Evolutionary conservation across 2,113 vertebrate species (phyloP).

Genomic region (Carlito syrichta): DNA sequence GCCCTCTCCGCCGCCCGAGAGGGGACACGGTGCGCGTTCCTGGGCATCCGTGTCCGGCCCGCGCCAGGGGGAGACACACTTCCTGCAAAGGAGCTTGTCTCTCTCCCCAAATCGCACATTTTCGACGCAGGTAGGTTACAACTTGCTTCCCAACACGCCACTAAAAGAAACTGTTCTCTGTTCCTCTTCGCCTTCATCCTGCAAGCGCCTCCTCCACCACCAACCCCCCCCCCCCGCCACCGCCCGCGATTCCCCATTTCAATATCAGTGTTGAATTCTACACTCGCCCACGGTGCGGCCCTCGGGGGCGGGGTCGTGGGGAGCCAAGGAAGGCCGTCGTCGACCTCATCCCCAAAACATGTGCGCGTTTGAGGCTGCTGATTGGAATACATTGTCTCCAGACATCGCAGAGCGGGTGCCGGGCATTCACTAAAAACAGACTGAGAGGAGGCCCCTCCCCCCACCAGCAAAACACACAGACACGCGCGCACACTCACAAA

Average conservation of each 20-base stretch:
- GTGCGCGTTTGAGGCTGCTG: neutral
- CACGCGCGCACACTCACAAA: neutral
- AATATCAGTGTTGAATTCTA: neutral
- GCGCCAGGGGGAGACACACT: neutral
- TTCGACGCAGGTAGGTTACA: neutral
- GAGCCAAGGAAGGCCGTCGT: conserved; percentile 92
- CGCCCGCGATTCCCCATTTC: neutral
- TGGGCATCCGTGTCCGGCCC: neutral
- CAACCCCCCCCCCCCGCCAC: neutral
- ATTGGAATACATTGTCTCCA: conserved; percentile 45
- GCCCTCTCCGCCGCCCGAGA: neutral
- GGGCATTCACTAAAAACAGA: conserved; percentile 53
- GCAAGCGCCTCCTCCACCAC: too few species aligned
- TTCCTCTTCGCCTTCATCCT: neutral
- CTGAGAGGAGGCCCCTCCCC: neutral
- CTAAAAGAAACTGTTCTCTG: neutral
- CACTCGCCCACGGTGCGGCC: conserved; percentile 91
- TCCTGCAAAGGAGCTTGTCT: neutral
- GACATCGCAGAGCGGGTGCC: neutral
- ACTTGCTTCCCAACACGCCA: neutral
- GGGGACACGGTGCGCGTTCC: neutral
- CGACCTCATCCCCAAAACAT: conserved; percentile 84
- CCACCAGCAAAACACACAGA: neutral
- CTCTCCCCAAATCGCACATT: neutral
- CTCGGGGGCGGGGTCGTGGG: conserved; percentile 87